phyloP scores from a whole-genome alignment of 2,888 invertebrate species.

The Trimorus sp. region DNA sequence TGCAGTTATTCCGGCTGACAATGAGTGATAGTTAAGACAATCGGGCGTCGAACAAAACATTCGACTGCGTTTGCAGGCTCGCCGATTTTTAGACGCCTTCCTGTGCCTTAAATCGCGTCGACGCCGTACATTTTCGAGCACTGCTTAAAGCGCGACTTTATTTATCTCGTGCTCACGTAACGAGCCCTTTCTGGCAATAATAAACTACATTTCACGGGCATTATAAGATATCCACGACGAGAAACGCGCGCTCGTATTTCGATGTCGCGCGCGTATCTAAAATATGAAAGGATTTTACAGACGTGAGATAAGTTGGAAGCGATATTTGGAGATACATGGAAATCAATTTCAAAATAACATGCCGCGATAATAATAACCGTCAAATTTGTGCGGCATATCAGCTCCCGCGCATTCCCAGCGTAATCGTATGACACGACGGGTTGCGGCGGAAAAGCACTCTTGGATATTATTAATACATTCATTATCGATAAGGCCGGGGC shows the following conservation, averaged over 20 bases:
- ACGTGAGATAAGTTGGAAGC: neutral
- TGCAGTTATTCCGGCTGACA: too few species aligned
- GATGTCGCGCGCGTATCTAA: neutral
- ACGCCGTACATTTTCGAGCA: too few species aligned
- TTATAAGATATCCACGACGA: neutral
- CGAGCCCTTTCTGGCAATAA: too few species aligned
- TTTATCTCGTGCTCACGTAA: too few species aligned
- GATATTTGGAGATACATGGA: neutral
- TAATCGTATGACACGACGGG: neutral
- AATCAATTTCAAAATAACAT: conserved; percentile 5
- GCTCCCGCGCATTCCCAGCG: neutral
- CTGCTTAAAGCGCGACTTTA: too few species aligned
- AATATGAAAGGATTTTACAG: neutral
- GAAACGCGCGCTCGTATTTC: conserved; percentile 1
- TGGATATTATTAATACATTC: conserved; percentile 6
- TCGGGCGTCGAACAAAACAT: too few species aligned
- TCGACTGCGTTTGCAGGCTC: too few species aligned
- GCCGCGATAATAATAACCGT: conserved; percentile 8
- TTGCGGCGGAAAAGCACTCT: neutral
- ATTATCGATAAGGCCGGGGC: conserved; percentile 8
- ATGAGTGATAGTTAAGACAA: too few species aligned
- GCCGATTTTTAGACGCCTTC: too few species aligned
- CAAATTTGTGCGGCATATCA: neutral
- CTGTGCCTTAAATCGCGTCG: too few species aligned
- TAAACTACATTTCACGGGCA: too few species aligned